Conservation (phyloP, 2,888 invertebrate species). For the Lasioglossum marginatum region DNA sequence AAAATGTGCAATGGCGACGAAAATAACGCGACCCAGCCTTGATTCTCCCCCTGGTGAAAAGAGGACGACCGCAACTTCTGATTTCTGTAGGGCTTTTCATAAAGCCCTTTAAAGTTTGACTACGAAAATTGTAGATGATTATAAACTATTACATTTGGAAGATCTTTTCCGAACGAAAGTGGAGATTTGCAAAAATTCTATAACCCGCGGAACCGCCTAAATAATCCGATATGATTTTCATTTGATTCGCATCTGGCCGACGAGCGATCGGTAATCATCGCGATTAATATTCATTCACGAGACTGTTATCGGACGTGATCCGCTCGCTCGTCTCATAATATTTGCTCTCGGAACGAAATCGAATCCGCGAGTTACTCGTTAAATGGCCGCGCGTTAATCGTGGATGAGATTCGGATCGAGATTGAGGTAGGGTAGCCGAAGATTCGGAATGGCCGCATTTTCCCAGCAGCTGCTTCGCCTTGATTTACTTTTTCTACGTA, state of each 20-base stretch:
- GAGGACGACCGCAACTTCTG: background rate
- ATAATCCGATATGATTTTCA: background rate
- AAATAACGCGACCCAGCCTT: conserved; percentile 2
- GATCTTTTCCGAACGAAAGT: background rate
- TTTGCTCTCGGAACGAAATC: background rate
- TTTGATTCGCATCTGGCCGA: too few relatives aligned
- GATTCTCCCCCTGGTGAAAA: background rate
- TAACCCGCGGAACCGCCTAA: background rate
- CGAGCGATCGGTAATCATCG: background rate
- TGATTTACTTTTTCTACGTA: conserved; percentile 62
- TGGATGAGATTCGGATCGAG: background rate
- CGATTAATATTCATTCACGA: background rate
- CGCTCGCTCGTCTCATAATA: background rate
- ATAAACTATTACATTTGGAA: background rate
- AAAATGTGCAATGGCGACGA: conserved; percentile 1
- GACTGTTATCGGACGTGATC: background rate
- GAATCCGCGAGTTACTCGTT: background rate
- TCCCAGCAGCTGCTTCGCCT: conserved; percentile 63
- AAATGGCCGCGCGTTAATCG: background rate
- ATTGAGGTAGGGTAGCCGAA: background rate
- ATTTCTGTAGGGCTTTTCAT: too few relatives aligned
- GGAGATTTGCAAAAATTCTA: background rate
- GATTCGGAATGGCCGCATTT: conserved; percentile 48
- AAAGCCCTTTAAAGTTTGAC: too few relatives aligned
- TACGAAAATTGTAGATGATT: too few relatives aligned